Evolutionary conservation across 2,797 vertebrate genomes (phyloP).

Genomic region (Gymnothorax reevesii): DNA sequence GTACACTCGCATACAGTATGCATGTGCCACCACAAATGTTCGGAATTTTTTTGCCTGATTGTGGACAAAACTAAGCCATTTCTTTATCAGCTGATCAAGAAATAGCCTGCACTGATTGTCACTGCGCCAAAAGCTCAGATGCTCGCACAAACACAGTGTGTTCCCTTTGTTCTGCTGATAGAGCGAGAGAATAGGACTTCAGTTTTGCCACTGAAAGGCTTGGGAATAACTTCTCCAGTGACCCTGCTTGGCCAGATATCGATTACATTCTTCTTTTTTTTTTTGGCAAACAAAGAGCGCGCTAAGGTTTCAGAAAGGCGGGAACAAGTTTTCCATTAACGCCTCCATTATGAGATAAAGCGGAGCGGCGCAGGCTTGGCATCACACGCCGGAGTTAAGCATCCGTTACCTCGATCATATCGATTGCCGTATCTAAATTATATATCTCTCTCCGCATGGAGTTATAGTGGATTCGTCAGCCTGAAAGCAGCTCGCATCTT

Average conservation of each 20-base stretch:
- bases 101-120: not conserved
- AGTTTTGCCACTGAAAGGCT: not conserved
- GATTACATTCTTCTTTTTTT: not conserved
- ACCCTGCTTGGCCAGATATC: not conserved
- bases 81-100: not conserved
- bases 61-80: not conserved
- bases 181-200: not conserved
- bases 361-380: no score
- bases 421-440: slow-evolving; percentile 20
- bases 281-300: slow-evolving; percentile 15
- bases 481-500: not conserved
- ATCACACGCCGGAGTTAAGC: not conserved
- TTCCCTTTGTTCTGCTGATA: not conserved
- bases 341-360: slow-evolving; percentile 12
- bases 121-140: not conserved
- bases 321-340: slow-evolving; percentile 9
- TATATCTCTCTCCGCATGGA: not conserved
- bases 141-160: not conserved
- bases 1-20: not conserved
- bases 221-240: not conserved
- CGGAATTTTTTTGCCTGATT: not conserved
- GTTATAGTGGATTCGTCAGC: not conserved
- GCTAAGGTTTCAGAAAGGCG: not conserved
- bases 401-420: slow-evolving; percentile 22
- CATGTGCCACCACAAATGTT: not conserved